A percentile compares a stretch with the other conserved stretches of the same genome.
phyloP scores from a whole-genome alignment of 2,888 invertebrate species.

The Vesta saturnalis region DNA sequence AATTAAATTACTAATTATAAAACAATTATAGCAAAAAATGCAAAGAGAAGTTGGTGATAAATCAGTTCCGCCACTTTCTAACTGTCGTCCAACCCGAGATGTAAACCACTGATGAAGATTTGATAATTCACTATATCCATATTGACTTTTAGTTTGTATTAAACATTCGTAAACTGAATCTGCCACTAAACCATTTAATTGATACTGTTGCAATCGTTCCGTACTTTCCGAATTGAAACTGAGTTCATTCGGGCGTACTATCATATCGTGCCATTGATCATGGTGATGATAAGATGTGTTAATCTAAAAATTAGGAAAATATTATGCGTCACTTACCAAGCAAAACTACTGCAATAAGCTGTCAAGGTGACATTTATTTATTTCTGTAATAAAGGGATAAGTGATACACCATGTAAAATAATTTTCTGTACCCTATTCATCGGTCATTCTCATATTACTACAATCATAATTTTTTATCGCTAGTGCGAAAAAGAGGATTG shows the following conservation, averaged over 20 bases:
- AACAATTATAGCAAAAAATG: too few relatives aligned
- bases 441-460: too few relatives aligned
- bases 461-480: too few relatives aligned
- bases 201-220: slow-evolving; percentile 62
- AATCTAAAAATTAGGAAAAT: slow-evolving; percentile 55
- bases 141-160: slow-evolving; percentile 67
- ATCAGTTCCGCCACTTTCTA: slow-evolving; percentile 10
- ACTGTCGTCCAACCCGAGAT: slow-evolving; percentile 53
- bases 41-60: not conserved
- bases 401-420: too few relatives aligned
- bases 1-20: too few relatives aligned
- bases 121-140: slow-evolving; percentile 67
- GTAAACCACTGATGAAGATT: slow-evolving; percentile 67
- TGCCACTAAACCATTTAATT: slow-evolving; percentile 63
- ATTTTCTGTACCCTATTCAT: too few relatives aligned
- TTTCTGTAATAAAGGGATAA: too few relatives aligned
- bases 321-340: not conserved
- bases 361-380: too few relatives aligned
- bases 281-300: slow-evolving; percentile 65
- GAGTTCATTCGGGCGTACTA: slow-evolving; percentile 59
- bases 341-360: too few relatives aligned
- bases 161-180: slow-evolving; percentile 68
- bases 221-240: slow-evolving; percentile 56
- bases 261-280: slow-evolving; percentile 66
- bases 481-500: too few relatives aligned